Conservation (phyloP, 2,888 invertebrate genomes). For the Caenorhabditis doughertyi region DNA sequence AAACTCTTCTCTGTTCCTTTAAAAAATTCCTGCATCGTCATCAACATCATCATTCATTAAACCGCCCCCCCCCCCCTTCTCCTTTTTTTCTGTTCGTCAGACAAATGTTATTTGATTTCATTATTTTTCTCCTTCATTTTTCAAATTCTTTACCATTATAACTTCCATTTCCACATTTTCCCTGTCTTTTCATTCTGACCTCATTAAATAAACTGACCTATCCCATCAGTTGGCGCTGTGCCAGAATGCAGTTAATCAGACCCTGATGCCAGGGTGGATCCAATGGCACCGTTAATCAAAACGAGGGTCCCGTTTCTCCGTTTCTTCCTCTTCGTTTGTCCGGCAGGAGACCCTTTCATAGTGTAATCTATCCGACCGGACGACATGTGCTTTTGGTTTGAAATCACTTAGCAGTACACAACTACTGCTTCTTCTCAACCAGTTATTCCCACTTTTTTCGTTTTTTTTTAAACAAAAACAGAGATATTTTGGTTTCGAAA, state of each 20-base stretch:
- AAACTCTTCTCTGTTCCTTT: background rate
- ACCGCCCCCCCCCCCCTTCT: background rate
- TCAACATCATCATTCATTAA: conserved; percentile 23
- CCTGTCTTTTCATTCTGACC: background rate
- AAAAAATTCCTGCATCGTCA: no score
- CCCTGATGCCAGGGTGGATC: conserved; percentile 16
- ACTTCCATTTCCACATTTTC: conserved; percentile 1
- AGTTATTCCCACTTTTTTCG: conserved; percentile 25
- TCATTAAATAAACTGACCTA: conserved; percentile 15
- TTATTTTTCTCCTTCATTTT: background rate
- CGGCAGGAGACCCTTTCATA: conserved; percentile 11
- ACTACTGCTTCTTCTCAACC: conserved; percentile 6
- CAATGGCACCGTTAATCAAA: conserved; percentile 47
- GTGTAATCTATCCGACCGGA: conserved; percentile 57
- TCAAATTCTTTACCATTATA: conserved; percentile 19
- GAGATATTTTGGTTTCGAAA: no score
- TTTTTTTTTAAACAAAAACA: background rate
- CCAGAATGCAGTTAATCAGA: conserved; percentile 52
- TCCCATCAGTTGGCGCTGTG: conserved; percentile 44
- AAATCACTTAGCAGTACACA: conserved; percentile 54
- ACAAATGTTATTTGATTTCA: conserved; percentile 22
- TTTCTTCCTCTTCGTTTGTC: conserved; percentile 12
- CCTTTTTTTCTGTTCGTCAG: conserved; percentile 15
- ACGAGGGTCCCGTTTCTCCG: conserved; percentile 34
- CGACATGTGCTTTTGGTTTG: conserved; percentile 60